Evolutionary conservation across 2,888 invertebrate species (phyloP), one percentile per base, ranked within the genome.

Genomic region (Epistrophe eligans): DNA sequence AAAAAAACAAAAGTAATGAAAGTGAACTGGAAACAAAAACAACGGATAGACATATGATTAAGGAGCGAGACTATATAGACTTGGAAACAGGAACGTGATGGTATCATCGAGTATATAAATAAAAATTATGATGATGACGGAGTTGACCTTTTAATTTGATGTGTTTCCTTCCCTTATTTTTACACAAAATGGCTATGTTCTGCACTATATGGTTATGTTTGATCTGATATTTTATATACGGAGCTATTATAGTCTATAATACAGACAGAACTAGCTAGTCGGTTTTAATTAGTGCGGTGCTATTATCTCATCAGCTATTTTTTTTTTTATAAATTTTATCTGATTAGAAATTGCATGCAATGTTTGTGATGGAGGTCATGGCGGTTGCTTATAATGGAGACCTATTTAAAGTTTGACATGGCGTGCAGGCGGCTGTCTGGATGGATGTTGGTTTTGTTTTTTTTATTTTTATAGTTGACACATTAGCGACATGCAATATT

Each of bases 131-230:
- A 70, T 52, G 70, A 70, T 52, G 70, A 40, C 15, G 48, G 15
- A 55, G 40, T 70, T 70, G 84, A 80, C 84, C 84, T 84, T 80
- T 43, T 84, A 80, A 84, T 84, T 80, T 72, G 57, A 79, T 35
- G 45, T 43, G 35, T 55, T 50, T 57, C 38, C 80, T 83, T 84
- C 79, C 70, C 62, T 79, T 74, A 57, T 48, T 48, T 62, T 38
- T 19, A 64, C 57, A 38, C 19, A 4, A 48, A 48, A 48, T 8
- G 9, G 9, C 57, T 32, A 19, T 24, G 38, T 55, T 55, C 55
- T 62, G 62, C 5, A 40, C 38, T 60, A 35, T 8, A 35, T 35
- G 40, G 43, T 15, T 24, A 62, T 2, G 15, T 43, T 43, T 35
- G n/a, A 38, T 58, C 11, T 17, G 58, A 28, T 35, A 6, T 17